phyloP scores from a whole-genome alignment of 2,113 vertebrate genomes.

The Psephotus haematonotus region DNA sequence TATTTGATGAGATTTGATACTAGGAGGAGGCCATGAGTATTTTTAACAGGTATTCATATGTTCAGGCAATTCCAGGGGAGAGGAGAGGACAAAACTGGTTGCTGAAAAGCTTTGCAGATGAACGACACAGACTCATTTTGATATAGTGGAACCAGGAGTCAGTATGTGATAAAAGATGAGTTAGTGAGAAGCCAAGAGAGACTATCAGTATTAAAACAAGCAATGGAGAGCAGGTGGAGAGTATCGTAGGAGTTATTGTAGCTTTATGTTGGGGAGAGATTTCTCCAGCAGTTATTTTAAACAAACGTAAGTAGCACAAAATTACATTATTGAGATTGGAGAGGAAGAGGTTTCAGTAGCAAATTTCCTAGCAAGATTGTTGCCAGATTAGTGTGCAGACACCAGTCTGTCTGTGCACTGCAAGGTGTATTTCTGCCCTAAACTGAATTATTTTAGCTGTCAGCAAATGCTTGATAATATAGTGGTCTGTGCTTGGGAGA shows the following conservation, averaged over 20 bases:
- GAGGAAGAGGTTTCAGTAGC: background rate
- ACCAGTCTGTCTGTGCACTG: background rate
- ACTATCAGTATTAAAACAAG: background rate
- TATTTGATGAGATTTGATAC: background rate
- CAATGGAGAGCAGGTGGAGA: background rate
- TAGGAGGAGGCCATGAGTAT: background rate
- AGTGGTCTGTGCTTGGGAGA: conserved; percentile 42
- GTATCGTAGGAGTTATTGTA: background rate
- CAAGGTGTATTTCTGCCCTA: conserved; percentile 1
- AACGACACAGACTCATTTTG: background rate
- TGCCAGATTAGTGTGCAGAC: conserved; percentile 9
- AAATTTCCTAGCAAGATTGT: background rate
- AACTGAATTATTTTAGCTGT: conserved; percentile 53
- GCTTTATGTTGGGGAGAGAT: background rate
- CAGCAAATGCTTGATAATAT: conserved; percentile 41
- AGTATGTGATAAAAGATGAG: background rate
- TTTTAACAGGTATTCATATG: background rate
- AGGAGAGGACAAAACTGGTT: background rate
- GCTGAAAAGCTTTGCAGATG: background rate
- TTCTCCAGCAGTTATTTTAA: background rate
- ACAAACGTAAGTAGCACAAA: background rate
- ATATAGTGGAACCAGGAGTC: background rate
- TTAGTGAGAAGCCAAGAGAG: background rate
- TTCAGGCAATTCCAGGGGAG: background rate
- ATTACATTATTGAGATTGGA: background rate